Base-by-base conservation (phyloP, 1,140 invertebrate species). In the Heliconius eleuchia region DNA sequence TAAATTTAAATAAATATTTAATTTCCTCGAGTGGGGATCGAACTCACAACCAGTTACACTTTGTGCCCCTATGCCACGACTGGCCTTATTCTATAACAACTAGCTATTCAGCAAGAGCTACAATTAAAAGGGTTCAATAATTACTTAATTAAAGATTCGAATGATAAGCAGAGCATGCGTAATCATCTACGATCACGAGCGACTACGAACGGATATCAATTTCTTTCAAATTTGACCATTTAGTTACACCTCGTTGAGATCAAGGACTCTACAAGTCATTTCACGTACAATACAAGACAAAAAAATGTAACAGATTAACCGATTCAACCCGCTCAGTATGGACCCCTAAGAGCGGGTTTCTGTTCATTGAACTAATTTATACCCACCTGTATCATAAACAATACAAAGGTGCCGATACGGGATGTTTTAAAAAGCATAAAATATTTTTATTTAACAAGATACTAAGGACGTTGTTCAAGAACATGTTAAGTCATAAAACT, bases 181-280 rank as follows among this genome's bases (percentile, higher is more conserved):
- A 90, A 86, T 80, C 87, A 86, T 88, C 85, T 83, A 84, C 85
- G 74, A 89, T 86, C 86, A 88, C 86, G 89, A 87, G 78, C 70
- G 77, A 83, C 76, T 78, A 80, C 79, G 80, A 79, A 84, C 93
- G 91, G 91, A 91, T 91, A 93, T 92, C 89, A 80, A 94, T 94
- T 94, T 90, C 91, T 88, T 93, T 90, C 91, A 92, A 93, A 93
- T 93, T 91, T 83, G 86, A 88, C 84, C 89, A 88, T 94, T 94
- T 94, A 89, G 93, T 92, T 91, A 91, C 92, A 94, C 91, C 93
- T 94, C 92, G 92, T 94, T 94, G 93, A 91, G 85, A 46, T 87
- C 90, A 92, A 94, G 92, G 93, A 92, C 91, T 92, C 87, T 83
- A 81, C 77, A 87, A 91, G 86, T 93, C 91, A 92, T 91, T 93